Conservation (phyloP, 2,888 invertebrate species). For the Sinopyrophorus schimmeli region DNA sequence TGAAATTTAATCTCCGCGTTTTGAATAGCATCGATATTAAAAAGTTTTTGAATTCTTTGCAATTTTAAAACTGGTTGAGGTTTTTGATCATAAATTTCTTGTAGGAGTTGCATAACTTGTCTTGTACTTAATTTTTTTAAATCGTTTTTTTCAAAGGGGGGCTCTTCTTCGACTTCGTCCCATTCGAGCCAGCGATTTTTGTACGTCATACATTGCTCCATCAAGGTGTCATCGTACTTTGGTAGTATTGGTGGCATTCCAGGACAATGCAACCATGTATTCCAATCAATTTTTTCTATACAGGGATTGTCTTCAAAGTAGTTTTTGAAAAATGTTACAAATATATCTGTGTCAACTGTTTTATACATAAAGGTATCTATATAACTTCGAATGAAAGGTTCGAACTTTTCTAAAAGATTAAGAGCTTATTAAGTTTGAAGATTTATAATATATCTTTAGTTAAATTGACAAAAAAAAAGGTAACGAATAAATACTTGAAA, state of each 20-base stretch:
- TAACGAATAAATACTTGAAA: too few relatives aligned
- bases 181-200: slow-evolving; percentile 60
- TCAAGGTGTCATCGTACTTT: slow-evolving; percentile 71
- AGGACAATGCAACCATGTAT: slow-evolving; percentile 75
- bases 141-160: slow-evolving; percentile 59
- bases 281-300: slow-evolving; percentile 76
- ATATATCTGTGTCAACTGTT: slow-evolving; percentile 81
- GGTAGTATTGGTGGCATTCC: slow-evolving; percentile 92
- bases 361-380: slow-evolving; percentile 77
- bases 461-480: too few relatives aligned
- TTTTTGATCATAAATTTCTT: slow-evolving; percentile 63
- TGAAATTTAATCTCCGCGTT: slow-evolving; percentile 82
- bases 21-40: slow-evolving; percentile 65
- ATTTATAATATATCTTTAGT: too few relatives aligned
- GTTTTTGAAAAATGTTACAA: slow-evolving; percentile 71
- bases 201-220: slow-evolving; percentile 63
- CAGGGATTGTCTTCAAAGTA: slow-evolving; percentile 66
- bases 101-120: slow-evolving; percentile 71
- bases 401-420: slow-evolving; percentile 63
- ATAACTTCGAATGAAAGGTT: slow-evolving; percentile 82
- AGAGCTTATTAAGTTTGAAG: too few relatives aligned
- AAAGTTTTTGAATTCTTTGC: slow-evolving; percentile 64
- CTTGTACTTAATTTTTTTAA: slow-evolving; percentile 62
- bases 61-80: slow-evolving; percentile 62
- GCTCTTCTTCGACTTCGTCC: slow-evolving; percentile 42